Evolutionary conservation across 64 coral and sea anemone species (phyloP), one percentile per base, ranked within the genome.

Genomic region (Platygyra sinensis): DNA sequence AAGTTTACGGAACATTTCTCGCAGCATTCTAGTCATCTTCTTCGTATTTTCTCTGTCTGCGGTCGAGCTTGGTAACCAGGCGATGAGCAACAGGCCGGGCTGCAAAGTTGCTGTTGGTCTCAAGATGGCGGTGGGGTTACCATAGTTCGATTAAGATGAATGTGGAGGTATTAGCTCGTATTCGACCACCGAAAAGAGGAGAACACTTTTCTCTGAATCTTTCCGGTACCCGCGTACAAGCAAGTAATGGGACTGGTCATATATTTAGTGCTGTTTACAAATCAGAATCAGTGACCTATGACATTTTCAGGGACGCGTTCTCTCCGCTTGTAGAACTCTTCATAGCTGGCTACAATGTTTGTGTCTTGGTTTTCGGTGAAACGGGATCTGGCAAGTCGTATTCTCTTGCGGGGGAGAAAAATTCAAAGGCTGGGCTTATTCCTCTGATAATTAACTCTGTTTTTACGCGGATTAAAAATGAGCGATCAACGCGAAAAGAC

Each of bases 381-480:
- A 93, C 94, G 22, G 94, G 94, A 0, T 94, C 95, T 10, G 95
- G 95, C 30, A 96, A 94, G 77, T 94, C 95, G 25, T 91, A 83
- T 83, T 90, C 87, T 42, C 60, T 96, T 76, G 92, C 91, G 17
- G 95, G 91, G 20, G 95, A 96, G 76, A 96, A 96, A 75, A 88
- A 73, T 24, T 67, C 91, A 19, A 96, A 96, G 79, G 91, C 95
- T 30, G 95, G 91, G 22, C 25, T 96, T 14, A 78, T 96, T 60
- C 95, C 91, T 60, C 61, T 94, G 64, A 36, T 91, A 50, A 94
- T 96, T 9, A 96, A 94, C 75, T 88, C 86, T 7, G 74, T 96
- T 20, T 96, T 94, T 39, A 78, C 80, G 63, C 86, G 90, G 79
- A 38, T 96, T 7, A 91, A 76, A 62, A 89, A 91, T 8, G 60